Evolutionary conservation across 2,797 vertebrate species (phyloP), one percentile per base, ranked within the genome.

Genomic region (Acestrorhynchus altus): DNA sequence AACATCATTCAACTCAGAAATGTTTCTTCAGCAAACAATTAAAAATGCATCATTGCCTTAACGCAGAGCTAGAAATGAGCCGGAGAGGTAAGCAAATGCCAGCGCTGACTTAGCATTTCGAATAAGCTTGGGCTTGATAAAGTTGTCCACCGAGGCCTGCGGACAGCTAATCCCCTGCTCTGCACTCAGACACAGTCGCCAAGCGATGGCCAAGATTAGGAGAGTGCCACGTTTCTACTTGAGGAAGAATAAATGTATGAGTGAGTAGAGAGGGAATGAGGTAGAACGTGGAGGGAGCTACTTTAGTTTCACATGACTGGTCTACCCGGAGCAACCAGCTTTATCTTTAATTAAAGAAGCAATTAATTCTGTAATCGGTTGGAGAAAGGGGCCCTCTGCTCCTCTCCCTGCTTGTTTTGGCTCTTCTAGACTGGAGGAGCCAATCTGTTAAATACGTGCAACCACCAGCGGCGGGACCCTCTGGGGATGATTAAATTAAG

Each of bases 341-440:
- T 85, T 84, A 84, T 84, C 82, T 84, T 84, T 86, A 86, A 86
- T 86, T 86, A 86, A 82, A 84, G 78, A 84, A 86, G 82, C 82
- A 86, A 86, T 84, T 86, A 79, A 84, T 86, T 84, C 71, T 77
- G 72, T 82, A 80, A 86, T 78, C 83, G 51, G 74, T 79, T 40
- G 54, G 51, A 79, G 71, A 65, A 73, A 68, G 49, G 24, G 47
- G 16, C 20, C 68, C 66, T 56, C 49, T 39, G n/a, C 35, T 40
- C 47, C 9, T 15, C 57, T 46, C 20, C n/a, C 15, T 6, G 22
- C 24, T 13, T 46, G 22, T 31, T 56, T 63, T 57, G 13, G 18
- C 65, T 72, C 42, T 75, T 70, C 56, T n/a, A 72, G 20, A 72
- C 70, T 11, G 47, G 63, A 69, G 57, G 20, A 72, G 49, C 56